These are phyloP conservation scores for Macquaria australasica DNA, from an alignment of 2,113 vertebrate species.

Conservation along the genomic window DNA sequence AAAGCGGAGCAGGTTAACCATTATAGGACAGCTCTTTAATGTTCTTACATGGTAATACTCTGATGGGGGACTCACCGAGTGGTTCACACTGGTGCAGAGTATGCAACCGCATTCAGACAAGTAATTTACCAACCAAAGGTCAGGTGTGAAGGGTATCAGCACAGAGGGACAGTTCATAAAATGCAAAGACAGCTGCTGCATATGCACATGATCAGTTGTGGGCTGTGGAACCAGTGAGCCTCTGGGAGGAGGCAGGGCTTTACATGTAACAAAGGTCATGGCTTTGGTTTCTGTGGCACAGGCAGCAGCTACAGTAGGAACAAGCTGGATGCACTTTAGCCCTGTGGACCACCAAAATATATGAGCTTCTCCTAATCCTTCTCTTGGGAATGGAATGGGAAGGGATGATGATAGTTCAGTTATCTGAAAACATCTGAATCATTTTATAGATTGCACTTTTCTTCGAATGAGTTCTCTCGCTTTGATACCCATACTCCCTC, in stretches of 20 bases:
- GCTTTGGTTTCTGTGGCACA: neutral
- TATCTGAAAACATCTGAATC: neutral
- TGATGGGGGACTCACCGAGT: neutral
- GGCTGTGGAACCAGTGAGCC: neutral
- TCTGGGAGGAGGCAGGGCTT: neutral
- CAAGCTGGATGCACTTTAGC: neutral
- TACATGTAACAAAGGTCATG: neutral
- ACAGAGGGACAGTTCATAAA: neutral
- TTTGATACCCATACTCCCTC: neutral
- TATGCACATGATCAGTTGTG: neutral
- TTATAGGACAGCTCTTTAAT: neutral
- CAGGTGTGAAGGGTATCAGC: slow-evolving; percentile 27
- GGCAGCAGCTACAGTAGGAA: neutral
- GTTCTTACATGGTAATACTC: slow-evolving; percentile 16
- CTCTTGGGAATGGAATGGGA: neutral
- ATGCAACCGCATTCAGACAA: slow-evolving; percentile 19
- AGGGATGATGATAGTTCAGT: neutral
- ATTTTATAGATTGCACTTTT: slow-evolving; percentile 12
- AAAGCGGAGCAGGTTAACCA: neutral
- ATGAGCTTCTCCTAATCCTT: neutral
- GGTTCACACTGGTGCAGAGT: neutral
- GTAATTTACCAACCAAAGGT: slow-evolving; percentile 46
- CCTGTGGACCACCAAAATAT: neutral
- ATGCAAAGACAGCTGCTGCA: slow-evolving; percentile 10
- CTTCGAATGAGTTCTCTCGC: neutral